phyloP scores from a whole-genome alignment of 2,797 vertebrate genomes.

The Enteromius thamalakanensis region DNA sequence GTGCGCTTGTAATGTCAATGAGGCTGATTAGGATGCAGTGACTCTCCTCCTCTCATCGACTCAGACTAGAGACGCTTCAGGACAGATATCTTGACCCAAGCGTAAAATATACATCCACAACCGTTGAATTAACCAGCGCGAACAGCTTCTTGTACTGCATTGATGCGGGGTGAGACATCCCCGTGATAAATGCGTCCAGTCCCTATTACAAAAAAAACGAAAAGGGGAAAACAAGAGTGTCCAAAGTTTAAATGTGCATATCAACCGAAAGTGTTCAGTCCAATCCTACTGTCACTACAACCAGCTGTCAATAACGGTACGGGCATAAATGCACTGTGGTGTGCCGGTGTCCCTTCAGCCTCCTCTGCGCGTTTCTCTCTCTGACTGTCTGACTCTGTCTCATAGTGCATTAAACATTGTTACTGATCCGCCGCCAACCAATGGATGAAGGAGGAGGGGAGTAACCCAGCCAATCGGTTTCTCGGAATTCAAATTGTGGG shows the following conservation, averaged over 20 bases:
- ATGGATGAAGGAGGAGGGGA: constrained; percentile 72
- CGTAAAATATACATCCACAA: constrained; percentile 72
- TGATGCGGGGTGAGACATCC: constrained; percentile 65
- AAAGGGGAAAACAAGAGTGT: constrained; percentile 30
- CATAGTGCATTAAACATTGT: constrained; percentile 98
- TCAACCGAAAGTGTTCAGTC: constrained; percentile 22
- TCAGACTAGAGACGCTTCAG: constrained; percentile 62
- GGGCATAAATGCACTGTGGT: constrained; percentile 58
- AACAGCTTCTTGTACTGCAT: constrained; percentile 67
- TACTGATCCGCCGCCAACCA: constrained; percentile 90
- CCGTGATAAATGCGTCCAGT: constrained; percentile 69
- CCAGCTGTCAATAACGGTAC: constrained; percentile 50
- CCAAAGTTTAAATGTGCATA: constrained; percentile 40
- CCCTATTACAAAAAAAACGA: constrained; percentile 10
- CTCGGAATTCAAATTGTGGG: constrained; percentile 64
- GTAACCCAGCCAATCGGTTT: constrained; percentile 71
- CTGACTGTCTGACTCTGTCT: constrained; percentile 91
- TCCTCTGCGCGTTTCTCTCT: constrained; percentile 71
- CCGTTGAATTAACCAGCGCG: constrained; percentile 51
- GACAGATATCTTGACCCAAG: constrained; percentile 63
- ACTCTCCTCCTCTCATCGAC: constrained; percentile 70
- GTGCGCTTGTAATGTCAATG: constrained; percentile 83
- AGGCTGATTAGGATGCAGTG: constrained; percentile 62
- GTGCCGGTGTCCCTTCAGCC: constrained; percentile 62
- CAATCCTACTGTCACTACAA: constrained; percentile 41